Evolutionary conservation across 2,888 invertebrate species (phyloP), one percentile per base, ranked within the genome.

Genomic region (Cephus sareptanus): DNA sequence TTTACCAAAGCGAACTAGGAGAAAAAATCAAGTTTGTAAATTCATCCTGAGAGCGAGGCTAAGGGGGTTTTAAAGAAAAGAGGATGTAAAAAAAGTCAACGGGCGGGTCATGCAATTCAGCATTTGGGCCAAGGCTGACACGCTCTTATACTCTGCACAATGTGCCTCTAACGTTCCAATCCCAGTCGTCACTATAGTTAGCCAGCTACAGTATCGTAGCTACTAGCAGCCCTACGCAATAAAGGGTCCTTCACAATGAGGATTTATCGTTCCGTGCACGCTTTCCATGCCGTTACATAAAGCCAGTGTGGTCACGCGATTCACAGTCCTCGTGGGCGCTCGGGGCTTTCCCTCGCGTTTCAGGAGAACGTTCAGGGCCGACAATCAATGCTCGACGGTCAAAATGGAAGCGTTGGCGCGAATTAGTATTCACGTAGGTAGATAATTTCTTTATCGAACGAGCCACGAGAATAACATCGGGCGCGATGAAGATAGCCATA

Each of bases 121-220:
- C 71, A 71, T 71, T 31, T 71, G 71, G 71, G 71, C 71, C 71
- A 71, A 71, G 71, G 71, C 11, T 12, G 31, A 15, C 71, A 71
- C 71, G 71, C 71, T 34, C 31, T 71, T 71, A 56, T 56, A 56
- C 56, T 23, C 33, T 31, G 71, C 71, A 71, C 71, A 71, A 71
- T 34, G 33, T 15, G 34, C 13, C 31, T 4, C 31, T 71, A 31
- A 33, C 71, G 71, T 34, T n/a, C 31, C 56, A 23, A 56, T 23
- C 23, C 56, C 23, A 23, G 56, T 56, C 56, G 56, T 56, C 56
- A 6, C 56, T 23, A 9, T 23, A 56, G 56, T 56, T 9, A 40
- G 40, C 15, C 13, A 56, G 23, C 40, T 40, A 40, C 15, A 40
- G 15, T 40, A 15, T 9, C 56, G 56, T 56, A 56, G 15, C 23